A percentile compares a stretch with the other conserved stretches of the same genome.
These are phyloP conservation scores for Apis florea DNA, from an alignment of 1,140 invertebrate genomes.

Conservation along the genomic window DNA sequence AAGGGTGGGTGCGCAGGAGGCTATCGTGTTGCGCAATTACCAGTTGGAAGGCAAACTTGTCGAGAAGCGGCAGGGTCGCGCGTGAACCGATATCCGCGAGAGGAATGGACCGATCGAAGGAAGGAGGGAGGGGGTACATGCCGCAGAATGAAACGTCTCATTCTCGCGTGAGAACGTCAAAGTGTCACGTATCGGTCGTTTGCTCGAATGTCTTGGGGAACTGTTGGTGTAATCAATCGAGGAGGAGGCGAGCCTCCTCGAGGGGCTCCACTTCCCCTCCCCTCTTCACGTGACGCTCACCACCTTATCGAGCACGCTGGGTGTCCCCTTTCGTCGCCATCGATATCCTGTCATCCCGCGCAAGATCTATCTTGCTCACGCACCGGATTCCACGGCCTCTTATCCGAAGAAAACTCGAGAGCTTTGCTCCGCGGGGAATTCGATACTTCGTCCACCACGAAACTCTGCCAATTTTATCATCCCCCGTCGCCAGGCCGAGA, in stretches of 20 bases:
- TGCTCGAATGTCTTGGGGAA: constrained; percentile 28
- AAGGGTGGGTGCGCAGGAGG: not conserved
- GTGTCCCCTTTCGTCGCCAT: constrained; percentile 38
- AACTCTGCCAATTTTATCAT: constrained; percentile 54
- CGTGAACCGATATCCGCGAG: constrained; percentile 37
- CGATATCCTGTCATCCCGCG: constrained; percentile 44
- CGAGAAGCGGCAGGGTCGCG: not conserved
- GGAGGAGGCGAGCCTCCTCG: not conserved
- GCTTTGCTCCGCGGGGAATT: constrained; percentile 19
- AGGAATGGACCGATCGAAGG: constrained; percentile 40
- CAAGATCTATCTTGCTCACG: constrained; percentile 13
- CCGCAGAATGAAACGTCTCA: constrained; percentile 11
- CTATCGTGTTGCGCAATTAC: constrained; percentile 29
- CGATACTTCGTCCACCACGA: constrained; percentile 28
- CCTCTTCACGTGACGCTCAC: too few relatives aligned
- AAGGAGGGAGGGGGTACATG: too few relatives aligned
- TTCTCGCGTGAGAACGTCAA: constrained; percentile 36
- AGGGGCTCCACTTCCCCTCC: too few relatives aligned
- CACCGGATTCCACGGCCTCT: constrained; percentile 14
- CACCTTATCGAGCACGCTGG: too few relatives aligned
- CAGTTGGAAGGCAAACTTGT: constrained; percentile 1
- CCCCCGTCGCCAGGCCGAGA: constrained; percentile 42
- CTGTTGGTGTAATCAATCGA: constrained; percentile 43
- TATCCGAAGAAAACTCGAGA: constrained; percentile 5
- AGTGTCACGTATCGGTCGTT: constrained; percentile 49